Evolutionary conservation across 2,113 vertebrate species (phyloP).

Genomic region (Leiothrix lutea): DNA sequence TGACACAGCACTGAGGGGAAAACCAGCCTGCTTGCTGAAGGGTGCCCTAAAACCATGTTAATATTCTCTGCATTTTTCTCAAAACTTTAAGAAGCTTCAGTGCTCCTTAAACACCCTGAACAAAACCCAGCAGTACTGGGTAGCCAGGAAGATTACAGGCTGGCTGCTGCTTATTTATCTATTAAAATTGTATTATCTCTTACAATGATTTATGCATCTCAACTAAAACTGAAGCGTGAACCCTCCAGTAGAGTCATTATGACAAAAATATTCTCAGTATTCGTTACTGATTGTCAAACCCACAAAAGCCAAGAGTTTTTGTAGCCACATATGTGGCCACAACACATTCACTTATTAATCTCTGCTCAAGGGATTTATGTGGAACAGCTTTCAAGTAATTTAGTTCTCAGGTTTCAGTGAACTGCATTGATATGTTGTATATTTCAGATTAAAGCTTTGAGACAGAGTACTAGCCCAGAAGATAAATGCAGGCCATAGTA

Average conservation of each 20-base stretch:
- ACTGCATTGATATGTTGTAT: background rate
- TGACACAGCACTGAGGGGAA: background rate
- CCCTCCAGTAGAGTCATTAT: background rate
- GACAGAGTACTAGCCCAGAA: background rate
- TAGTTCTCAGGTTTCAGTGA: background rate
- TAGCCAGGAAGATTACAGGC: background rate
- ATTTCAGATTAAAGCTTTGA: background rate
- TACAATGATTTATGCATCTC: background rate
- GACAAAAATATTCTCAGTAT: background rate
- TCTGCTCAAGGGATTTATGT: background rate
- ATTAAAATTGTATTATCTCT: background rate
- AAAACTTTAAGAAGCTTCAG: background rate
- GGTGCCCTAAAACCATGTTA: background rate
- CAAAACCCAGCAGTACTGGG: background rate
- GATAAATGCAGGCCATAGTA: background rate
- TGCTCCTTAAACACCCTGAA: background rate
- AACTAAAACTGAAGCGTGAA: background rate
- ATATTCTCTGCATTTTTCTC: background rate
- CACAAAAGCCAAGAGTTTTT: background rate
- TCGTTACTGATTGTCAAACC: background rate
- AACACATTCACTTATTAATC: background rate
- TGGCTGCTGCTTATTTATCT: background rate
- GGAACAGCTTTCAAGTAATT: background rate
- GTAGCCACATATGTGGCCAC: background rate
- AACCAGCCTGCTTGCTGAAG: background rate